Percentiles rank a stretch among this genome's conserved stretches.
phyloP scores from a whole-genome alignment of 2,888 invertebrate genomes.

The Rutpela maculata region DNA sequence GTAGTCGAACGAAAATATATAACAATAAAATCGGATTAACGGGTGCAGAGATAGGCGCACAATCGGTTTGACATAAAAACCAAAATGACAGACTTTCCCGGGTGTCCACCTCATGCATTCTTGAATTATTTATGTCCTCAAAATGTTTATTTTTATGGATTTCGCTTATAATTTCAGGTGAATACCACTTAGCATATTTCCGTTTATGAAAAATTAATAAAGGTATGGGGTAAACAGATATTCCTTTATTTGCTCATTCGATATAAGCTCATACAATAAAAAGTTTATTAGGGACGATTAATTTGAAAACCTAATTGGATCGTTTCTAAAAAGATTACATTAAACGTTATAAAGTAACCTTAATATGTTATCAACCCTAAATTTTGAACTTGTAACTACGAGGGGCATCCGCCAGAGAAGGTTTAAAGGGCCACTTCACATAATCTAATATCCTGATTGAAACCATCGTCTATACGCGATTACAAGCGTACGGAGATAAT shows the following conservation, averaged over 20 bases:
- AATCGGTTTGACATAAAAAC: no score
- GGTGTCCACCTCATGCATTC: no score
- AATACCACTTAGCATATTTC: no score
- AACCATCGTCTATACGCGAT: conserved; percentile 50
- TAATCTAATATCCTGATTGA: conserved; percentile 60
- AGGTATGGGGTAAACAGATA: neutral
- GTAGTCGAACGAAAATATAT: no score
- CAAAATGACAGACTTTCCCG: no score
- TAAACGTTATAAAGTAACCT: conserved; percentile 44
- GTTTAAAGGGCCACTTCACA: conserved; percentile 55
- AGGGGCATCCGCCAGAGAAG: conserved; percentile 48
- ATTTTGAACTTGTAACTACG: conserved; percentile 49
- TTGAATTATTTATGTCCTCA: no score
- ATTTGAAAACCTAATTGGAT: conserved; percentile 47
- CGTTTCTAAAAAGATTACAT: conserved; percentile 49
- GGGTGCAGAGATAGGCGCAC: no score
- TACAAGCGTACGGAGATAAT: conserved; percentile 25
- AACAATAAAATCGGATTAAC: no score
- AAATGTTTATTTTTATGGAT: no score
- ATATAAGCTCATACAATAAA: conserved; percentile 45
- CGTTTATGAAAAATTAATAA: no score
- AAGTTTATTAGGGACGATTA: conserved; percentile 51
- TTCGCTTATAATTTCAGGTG: no score
- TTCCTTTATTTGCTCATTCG: neutral
- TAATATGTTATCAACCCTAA: conserved; percentile 53